These are phyloP conservation scores for Vesta saturnalis DNA, from an alignment of 2,888 invertebrate species.

Conservation along the genomic window DNA sequence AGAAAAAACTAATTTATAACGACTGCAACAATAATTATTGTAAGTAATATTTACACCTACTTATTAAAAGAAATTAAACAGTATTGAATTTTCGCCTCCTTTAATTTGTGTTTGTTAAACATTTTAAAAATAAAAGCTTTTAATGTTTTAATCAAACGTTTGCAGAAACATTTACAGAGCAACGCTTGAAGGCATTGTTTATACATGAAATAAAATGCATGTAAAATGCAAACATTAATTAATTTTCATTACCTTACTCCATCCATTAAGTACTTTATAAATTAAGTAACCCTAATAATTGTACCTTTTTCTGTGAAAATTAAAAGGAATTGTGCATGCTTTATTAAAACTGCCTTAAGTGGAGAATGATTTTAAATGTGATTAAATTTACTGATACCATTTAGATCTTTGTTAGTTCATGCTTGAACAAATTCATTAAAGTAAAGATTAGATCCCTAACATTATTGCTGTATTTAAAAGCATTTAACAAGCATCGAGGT, in stretches of 20 bases:
- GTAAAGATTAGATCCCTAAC: conserved; percentile 9
- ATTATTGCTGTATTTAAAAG: conserved; percentile 31
- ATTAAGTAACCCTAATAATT: neutral
- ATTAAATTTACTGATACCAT: too few relatives aligned
- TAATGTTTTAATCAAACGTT: neutral
- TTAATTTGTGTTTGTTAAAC: neutral
- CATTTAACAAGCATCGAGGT: conserved; percentile 54
- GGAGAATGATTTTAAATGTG: too few relatives aligned
- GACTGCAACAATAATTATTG: too few relatives aligned
- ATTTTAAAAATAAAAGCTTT: neutral
- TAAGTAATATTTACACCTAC: too few relatives aligned
- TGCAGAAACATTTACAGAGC: neutral
- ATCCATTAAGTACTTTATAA: neutral
- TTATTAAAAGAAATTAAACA: neutral
- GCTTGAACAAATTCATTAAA: conserved; percentile 5
- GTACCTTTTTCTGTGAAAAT: neutral
- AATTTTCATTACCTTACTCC: neutral
- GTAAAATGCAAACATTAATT: neutral
- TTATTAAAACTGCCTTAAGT: too few relatives aligned
- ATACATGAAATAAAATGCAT: conserved; percentile 1
- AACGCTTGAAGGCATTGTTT: neutral
- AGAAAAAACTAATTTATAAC: too few relatives aligned
- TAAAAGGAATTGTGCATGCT: neutral
- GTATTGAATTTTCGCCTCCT: neutral
- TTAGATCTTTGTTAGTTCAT: too few relatives aligned